Percentiles rank a stretch among this genome's conserved stretches.
Evolutionary conservation across 2,797 vertebrate genomes (phyloP).

Genomic region (Scarus forsteni): DNA sequence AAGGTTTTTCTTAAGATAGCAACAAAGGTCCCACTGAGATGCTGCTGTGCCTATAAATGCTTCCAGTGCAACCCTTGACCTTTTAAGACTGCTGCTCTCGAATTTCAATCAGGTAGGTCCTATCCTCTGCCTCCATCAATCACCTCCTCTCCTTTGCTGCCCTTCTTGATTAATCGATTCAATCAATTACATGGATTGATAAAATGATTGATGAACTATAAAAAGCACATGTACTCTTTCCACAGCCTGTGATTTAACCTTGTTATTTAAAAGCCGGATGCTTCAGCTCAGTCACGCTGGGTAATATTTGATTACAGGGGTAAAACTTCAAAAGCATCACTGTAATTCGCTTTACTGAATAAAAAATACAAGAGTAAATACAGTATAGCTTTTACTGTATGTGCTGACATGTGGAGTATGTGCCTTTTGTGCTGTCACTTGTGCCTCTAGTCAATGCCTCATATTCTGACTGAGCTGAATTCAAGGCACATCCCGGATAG

Average conservation of each 20-base stretch:
- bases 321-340: slow-evolving; percentile 21
- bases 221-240: slow-evolving; percentile 33
- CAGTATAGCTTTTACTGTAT: background rate
- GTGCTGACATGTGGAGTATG: slow-evolving; percentile 23
- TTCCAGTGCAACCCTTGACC: slow-evolving; percentile 65
- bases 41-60: slow-evolving; percentile 57
- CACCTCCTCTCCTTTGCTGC: slow-evolving; percentile 49
- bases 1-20: slow-evolving; percentile 42
- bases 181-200: slow-evolving; percentile 72
- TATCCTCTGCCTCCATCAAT: slow-evolving; percentile 52
- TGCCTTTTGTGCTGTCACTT: slow-evolving; percentile 10
- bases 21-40: slow-evolving; percentile 37
- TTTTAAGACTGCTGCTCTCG: slow-evolving; percentile 73
- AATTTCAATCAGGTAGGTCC: slow-evolving; percentile 74
- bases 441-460: slow-evolving; percentile 32
- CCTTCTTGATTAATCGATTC: slow-evolving; percentile 58
- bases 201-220: slow-evolving; percentile 65
- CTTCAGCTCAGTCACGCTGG: slow-evolving; percentile 4
- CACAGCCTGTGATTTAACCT: slow-evolving; percentile 26
- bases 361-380: slow-evolving; percentile 1
- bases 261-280: slow-evolving; percentile 30
- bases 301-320: slow-evolving; percentile 28
- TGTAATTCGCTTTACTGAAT: slow-evolving; percentile 7
- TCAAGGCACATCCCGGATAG: slow-evolving; percentile 67
- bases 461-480: slow-evolving; percentile 47